A percentile compares a stretch with the other conserved stretches of the same genome.
phyloP scores from a whole-genome alignment of 2,888 invertebrate species.

The Cordilura impudica region DNA sequence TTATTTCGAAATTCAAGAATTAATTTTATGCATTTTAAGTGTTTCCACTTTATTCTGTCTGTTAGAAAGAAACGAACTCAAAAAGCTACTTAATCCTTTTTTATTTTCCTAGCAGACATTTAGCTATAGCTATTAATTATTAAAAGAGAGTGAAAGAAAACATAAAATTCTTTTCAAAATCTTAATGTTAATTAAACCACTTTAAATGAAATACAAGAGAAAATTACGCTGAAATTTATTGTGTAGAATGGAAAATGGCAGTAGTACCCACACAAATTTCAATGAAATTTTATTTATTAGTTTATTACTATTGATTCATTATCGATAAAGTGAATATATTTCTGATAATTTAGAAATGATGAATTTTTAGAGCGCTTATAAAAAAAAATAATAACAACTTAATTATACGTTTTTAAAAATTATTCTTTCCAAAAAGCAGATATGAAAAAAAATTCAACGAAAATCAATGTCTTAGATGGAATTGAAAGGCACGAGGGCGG shows the following conservation, averaged over 20 bases:
- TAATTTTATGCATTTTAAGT: conserved; percentile 35
- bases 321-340: no score
- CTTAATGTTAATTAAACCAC: conserved; percentile 52
- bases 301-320: no score
- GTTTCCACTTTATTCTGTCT: conserved; percentile 7
- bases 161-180: conserved; percentile 41
- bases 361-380: no score
- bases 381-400: no score
- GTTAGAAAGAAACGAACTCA: conserved; percentile 16
- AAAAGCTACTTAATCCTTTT: conserved; percentile 28
- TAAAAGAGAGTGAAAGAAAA: neutral
- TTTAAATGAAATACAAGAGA: conserved; percentile 21
- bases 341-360: no score
- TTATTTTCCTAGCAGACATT: conserved; percentile 8
- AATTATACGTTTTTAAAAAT: no score
- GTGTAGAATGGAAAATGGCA: neutral
- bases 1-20: conserved; percentile 23
- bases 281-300: no score
- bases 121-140: conserved; percentile 11
- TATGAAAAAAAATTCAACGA: no score
- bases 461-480: no score
- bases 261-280: conserved; percentile 11
- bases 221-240: neutral
- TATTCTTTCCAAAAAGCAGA: no score
- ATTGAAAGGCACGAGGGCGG: no score